Conservation (phyloP, 2,888 invertebrate species). For the Norana najaformis region DNA sequence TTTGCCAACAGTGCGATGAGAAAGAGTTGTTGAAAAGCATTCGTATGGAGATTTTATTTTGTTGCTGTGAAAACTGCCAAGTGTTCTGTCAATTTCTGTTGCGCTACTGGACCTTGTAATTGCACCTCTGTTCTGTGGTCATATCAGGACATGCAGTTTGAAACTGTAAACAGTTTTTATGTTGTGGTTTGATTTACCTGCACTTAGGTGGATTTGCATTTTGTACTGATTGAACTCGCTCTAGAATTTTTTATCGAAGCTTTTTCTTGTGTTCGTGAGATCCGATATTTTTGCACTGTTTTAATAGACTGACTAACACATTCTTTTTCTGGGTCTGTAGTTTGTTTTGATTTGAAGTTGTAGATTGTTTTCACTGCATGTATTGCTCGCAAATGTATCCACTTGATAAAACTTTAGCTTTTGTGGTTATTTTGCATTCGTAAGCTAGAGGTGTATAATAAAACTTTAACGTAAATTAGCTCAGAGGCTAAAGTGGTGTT, state of each 20-base stretch:
- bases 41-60: neutral
- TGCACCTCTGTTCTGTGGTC: neutral
- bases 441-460: neutral
- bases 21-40: too few species aligned
- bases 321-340: neutral
- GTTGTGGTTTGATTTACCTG: neutral
- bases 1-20: too few species aligned
- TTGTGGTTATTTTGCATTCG: neutral
- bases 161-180: neutral
- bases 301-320: neutral
- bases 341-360: neutral
- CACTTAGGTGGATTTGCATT: neutral
- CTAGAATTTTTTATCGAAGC: neutral
- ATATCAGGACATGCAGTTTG: neutral
- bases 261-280: neutral
- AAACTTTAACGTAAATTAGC: too few species aligned
- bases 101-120: neutral
- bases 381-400: neutral
- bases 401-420: neutral
- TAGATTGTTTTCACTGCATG: neutral
- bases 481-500: too few species aligned
- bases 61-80: neutral
- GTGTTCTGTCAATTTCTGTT: neutral
- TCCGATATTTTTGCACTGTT: neutral
- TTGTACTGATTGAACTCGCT: neutral